phyloP scores from a whole-genome alignment of 1,140 invertebrate species.

The Vollenhovia emeryi region DNA sequence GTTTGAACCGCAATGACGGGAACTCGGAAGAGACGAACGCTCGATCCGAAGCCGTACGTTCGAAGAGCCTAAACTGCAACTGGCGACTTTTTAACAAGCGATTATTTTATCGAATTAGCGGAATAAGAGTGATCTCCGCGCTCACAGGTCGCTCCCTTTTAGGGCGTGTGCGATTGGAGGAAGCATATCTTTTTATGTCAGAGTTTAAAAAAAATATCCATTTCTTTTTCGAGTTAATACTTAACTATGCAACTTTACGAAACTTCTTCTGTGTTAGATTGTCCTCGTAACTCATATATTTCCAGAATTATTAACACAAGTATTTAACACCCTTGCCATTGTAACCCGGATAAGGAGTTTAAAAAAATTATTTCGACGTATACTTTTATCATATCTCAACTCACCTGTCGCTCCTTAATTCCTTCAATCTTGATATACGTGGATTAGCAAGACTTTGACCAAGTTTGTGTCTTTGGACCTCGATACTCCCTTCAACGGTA shows the following conservation, averaged over 20 bases:
- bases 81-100: not conserved
- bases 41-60: not conserved
- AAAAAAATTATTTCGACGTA: conserved; percentile 29
- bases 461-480: not conserved
- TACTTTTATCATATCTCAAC: not conserved
- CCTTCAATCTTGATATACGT: not conserved
- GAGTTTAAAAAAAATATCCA: not conserved
- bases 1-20: not conserved
- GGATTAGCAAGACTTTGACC: not conserved
- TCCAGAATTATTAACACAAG: not conserved
- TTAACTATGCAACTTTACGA: not conserved
- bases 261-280: not conserved
- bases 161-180: not conserved
- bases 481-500: conserved; percentile 9
- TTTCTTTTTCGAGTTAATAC: not conserved
- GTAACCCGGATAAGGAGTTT: not conserved
- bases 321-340: not conserved
- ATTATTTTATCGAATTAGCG: conserved; percentile 8
- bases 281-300: not conserved
- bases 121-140: not conserved
- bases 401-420: not conserved
- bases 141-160: not conserved
- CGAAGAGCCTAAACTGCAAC: not conserved
- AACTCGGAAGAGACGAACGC: conserved; percentile 21
- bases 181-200: not conserved